Evolutionary conservation across 1,140 invertebrate species (phyloP).

Genomic region (Macrocentrus cingulum): DNA sequence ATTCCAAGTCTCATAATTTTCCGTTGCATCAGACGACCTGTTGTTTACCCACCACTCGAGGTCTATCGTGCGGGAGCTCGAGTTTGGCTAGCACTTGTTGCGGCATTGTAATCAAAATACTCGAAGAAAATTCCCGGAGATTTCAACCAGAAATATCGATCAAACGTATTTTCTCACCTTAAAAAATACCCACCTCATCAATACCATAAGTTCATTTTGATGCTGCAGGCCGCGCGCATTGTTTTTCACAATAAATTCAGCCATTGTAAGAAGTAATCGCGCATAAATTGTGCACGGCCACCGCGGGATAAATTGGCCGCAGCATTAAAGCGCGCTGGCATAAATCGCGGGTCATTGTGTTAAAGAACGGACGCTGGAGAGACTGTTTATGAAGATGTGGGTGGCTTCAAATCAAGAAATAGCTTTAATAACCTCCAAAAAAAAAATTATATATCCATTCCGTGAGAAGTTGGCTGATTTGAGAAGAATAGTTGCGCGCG

Average conservation of each 20-base stretch:
- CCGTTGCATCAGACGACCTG: no score
- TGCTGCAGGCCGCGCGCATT: slow-evolving; percentile 38
- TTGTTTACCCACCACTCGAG: slow-evolving; percentile 41
- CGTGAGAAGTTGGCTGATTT: background rate
- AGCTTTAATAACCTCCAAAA: no score
- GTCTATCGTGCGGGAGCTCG: slow-evolving; percentile 27
- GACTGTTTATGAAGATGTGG: slow-evolving; percentile 31
- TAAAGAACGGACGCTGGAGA: slow-evolving; percentile 24
- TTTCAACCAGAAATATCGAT: background rate
- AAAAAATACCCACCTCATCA: background rate
- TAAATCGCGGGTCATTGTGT: slow-evolving; percentile 52
- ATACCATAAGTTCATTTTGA: no score
- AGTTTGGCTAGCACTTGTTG: slow-evolving; percentile 37
- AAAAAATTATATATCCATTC: no score
- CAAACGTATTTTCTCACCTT: background rate
- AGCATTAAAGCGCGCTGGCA: slow-evolving; percentile 48
- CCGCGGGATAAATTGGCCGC: slow-evolving; percentile 47
- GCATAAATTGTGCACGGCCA: slow-evolving; percentile 44
- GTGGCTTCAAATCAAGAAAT: slow-evolving; percentile 31
- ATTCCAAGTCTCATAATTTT: no score
- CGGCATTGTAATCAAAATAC: slow-evolving; percentile 44
- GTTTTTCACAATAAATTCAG: slow-evolving; percentile 48
- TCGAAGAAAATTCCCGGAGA: slow-evolving; percentile 1
- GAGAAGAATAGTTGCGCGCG: background rate
- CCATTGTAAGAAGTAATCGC: slow-evolving; percentile 42